Evolutionary conservation across 2,113 vertebrate genomes (phyloP).

Genomic region (Notothenia coriiceps): DNA sequence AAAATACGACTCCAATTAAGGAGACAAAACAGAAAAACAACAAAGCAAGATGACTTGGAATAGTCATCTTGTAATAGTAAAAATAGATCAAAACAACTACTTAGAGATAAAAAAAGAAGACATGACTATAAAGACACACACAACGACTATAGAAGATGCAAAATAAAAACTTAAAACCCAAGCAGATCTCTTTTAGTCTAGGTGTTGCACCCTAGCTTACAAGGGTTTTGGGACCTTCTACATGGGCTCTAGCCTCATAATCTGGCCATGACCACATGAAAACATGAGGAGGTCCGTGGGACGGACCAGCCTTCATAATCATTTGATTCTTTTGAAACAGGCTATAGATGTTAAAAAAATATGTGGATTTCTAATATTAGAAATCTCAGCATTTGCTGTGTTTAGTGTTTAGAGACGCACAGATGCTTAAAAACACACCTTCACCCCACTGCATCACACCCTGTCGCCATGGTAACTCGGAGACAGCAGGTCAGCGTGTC

Average conservation of each 20-base stretch:
- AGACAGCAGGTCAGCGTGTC: conserved; percentile 80
- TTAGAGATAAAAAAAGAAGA: neutral
- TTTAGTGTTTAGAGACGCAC: conserved; percentile 2
- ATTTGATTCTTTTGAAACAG: neutral
- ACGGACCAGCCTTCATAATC: neutral
- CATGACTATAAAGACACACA: neutral
- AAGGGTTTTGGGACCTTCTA: neutral
- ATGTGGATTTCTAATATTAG: conserved; percentile 39
- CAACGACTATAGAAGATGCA: neutral
- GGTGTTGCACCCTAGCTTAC: neutral
- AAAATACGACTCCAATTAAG: neutral
- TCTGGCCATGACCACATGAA: neutral
- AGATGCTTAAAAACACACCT: conserved; percentile 31
- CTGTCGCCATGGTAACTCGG: conserved; percentile 76
- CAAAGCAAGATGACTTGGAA: neutral
- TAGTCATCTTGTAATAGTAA: too few relatives aligned
- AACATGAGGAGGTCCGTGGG: neutral
- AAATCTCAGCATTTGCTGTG: conserved; percentile 3
- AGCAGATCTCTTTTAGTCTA: neutral
- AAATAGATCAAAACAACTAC: too few relatives aligned
- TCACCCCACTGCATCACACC: conserved; percentile 44
- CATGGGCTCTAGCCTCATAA: neutral
- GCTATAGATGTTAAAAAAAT: conserved; percentile 14
- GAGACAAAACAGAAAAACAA: neutral
- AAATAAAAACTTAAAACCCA: neutral